These are phyloP conservation scores for Tragelaphus scriptus DNA, from an alignment of 2,113 vertebrate species.

Conservation along the genomic window DNA sequence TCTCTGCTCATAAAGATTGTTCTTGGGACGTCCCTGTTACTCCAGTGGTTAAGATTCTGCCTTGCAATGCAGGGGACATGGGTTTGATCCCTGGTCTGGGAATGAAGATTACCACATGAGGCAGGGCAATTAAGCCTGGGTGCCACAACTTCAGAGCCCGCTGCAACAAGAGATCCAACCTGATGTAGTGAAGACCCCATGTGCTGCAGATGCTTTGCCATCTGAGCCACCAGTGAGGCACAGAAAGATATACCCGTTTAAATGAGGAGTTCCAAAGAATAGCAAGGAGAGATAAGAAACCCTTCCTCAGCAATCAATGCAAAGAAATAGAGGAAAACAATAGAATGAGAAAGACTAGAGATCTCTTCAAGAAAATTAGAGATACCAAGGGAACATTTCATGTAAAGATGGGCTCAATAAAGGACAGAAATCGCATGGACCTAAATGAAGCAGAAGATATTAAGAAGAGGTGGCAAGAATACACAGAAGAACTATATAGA, in stretches of 20 bases:
- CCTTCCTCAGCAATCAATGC: neutral
- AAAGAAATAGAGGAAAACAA: neutral
- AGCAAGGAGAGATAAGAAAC: neutral
- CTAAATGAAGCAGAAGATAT: neutral
- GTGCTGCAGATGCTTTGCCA: neutral
- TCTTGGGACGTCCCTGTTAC: neutral
- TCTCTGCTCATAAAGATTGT: neutral
- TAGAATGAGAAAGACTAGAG: neutral
- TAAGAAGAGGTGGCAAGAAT: neutral
- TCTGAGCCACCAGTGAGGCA: neutral
- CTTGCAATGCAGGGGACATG: neutral
- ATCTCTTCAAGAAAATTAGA: neutral
- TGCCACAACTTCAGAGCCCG: neutral
- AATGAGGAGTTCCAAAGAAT: neutral
- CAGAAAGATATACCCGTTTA: neutral
- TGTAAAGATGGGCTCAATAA: neutral
- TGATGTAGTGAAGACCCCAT: neutral
- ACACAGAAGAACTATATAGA: neutral
- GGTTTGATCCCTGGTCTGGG: neutral
- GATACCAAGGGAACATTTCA: neutral
- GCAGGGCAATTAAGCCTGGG: neutral
- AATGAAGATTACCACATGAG: neutral
- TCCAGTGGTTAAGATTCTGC: neutral
- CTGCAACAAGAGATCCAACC: neutral
- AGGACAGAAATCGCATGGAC: neutral